These are phyloP conservation scores for Tipula lateralis DNA, from an alignment of 2,888 invertebrate genomes.

Conservation along the genomic window DNA sequence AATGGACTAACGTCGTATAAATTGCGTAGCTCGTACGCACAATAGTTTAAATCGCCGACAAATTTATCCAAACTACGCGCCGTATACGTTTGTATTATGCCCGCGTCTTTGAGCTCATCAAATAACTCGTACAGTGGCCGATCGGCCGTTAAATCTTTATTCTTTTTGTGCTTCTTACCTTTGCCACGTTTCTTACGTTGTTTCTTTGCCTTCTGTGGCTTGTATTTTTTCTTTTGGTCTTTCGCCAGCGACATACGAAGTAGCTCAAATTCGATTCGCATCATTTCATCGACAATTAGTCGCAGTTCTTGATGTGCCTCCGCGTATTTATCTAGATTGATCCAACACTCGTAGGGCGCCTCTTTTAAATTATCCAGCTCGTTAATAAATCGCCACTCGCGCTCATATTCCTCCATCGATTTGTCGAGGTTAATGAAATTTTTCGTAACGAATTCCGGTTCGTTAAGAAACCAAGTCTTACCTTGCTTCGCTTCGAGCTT, in stretches of 20 bases:
- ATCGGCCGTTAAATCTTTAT: conserved; percentile 57
- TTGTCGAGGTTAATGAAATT: conserved; percentile 37
- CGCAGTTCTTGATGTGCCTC: conserved; percentile 54
- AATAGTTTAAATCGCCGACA: conserved; percentile 60
- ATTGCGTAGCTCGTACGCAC: conserved; percentile 49
- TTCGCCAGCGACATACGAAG: conserved; percentile 48
- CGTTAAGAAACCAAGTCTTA: conserved; percentile 35
- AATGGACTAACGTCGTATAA: conserved; percentile 41
- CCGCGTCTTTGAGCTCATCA: conserved; percentile 54
- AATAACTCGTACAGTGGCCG: conserved; percentile 59
- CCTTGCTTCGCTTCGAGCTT: conserved; percentile 39
- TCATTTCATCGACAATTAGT: conserved; percentile 51
- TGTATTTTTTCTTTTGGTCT: conserved; percentile 43
- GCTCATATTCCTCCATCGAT: conserved; percentile 40
- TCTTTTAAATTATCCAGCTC: conserved; percentile 44
- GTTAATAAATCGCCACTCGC: conserved; percentile 45
- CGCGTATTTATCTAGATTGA: conserved; percentile 50
- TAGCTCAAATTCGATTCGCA: conserved; percentile 47
- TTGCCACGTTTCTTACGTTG: conserved; percentile 37
- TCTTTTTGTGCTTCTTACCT: conserved; percentile 46
- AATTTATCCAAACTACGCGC: conserved; percentile 55
- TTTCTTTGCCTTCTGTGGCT: conserved; percentile 38
- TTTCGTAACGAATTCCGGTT: conserved; percentile 29
- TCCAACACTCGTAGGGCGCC: conserved; percentile 43
- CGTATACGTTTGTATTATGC: conserved; percentile 58